Evolutionary conservation across 2,888 invertebrate species (phyloP).

Genomic region (Parasteatoda lunata): DNA sequence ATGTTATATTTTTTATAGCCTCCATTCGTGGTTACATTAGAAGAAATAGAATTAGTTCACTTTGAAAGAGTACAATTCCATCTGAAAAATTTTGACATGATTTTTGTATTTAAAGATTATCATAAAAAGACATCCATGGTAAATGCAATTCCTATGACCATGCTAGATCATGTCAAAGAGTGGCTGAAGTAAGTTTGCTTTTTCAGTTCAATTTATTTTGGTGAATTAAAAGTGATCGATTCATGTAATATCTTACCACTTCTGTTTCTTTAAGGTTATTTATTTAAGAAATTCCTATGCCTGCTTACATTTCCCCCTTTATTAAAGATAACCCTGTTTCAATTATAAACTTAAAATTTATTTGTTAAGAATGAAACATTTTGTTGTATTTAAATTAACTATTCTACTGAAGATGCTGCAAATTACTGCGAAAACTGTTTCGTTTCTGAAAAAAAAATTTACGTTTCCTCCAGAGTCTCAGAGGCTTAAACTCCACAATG

Average conservation of each 20-base stretch:
- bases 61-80: conserved; percentile 99
- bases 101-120: conserved; percentile 99
- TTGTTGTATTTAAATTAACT: too few species aligned
- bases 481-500: too few species aligned
- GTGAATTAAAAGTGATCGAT: not conserved
- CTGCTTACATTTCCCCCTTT: too few species aligned
- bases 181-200: conserved; percentile 90
- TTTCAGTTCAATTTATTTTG: conserved; percentile 3
- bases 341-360: too few species aligned
- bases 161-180: conserved; percentile 99
- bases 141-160: conserved; percentile 99
- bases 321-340: too few species aligned
- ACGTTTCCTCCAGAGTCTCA: too few species aligned
- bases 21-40: conserved; percentile 97
- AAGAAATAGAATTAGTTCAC: conserved; percentile 97
- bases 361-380: too few species aligned
- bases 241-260: not conserved
- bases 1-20: conserved; percentile 79
- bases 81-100: conserved; percentile 99
- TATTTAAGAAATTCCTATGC: too few species aligned
- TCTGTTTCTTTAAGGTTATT: too few species aligned
- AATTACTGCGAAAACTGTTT: too few species aligned
- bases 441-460: too few species aligned
- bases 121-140: conserved; percentile 94
- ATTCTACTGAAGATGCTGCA: too few species aligned